These are phyloP conservation scores for Diarsia dahlii DNA, from an alignment of 2,888 invertebrate species.

Conservation along the genomic window DNA sequence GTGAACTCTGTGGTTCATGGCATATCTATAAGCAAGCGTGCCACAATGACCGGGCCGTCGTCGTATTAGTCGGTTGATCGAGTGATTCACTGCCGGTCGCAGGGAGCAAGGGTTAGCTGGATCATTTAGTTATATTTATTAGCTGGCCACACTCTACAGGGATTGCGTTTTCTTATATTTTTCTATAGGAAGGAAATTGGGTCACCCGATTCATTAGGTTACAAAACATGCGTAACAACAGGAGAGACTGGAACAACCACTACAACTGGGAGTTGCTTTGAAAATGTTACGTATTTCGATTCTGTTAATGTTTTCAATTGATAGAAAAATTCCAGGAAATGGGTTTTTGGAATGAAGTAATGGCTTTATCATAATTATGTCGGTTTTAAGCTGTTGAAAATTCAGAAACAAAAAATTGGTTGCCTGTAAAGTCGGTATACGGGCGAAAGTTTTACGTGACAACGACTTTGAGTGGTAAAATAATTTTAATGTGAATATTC, in stretches of 20 bases:
- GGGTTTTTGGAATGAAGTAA: neutral
- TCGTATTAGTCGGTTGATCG: conserved; percentile 52
- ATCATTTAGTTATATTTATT: conserved; percentile 63
- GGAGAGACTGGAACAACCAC: neutral
- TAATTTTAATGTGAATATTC: no score
- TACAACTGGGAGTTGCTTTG: neutral
- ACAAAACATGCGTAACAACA: neutral
- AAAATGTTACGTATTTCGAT: neutral
- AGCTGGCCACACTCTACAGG: conserved; percentile 34
- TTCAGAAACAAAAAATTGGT: neutral
- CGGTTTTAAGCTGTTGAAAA: neutral
- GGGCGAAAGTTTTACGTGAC: no score
- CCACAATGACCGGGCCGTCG: conserved; percentile 50
- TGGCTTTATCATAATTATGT: neutral
- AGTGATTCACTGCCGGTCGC: conserved; percentile 48
- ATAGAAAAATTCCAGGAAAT: no score
- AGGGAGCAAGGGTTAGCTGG: conserved; percentile 42
- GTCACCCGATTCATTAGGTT: conserved; percentile 24
- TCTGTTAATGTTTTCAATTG: no score
- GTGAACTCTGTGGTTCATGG: no score
- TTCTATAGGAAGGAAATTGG: conserved; percentile 38
- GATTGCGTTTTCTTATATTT: conserved; percentile 39
- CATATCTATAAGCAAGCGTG: conserved; percentile 31
- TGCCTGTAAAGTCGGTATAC: no score
- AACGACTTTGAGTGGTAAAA: no score